Evolutionary conservation across 2,888 invertebrate genomes (phyloP).

Genomic region (Hedya salicella): DNA sequence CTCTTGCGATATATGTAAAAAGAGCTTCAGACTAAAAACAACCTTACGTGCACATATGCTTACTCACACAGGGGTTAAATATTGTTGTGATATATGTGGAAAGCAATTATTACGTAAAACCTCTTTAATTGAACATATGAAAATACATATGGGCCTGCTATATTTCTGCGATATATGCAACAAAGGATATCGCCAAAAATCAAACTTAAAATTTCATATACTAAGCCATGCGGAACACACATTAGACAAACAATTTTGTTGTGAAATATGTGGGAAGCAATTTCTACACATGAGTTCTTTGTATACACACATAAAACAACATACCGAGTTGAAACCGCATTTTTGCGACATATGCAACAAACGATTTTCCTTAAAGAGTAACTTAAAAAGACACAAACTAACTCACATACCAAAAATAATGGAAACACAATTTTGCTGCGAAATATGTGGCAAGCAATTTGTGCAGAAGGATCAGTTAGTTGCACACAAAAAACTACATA

Average conservation of each 20-base stretch:
- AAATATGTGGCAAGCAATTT: constrained; percentile 16
- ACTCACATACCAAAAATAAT: background rate
- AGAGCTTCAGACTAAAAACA: background rate
- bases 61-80: too few relatives aligned
- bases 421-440: background rate
- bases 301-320: constrained; percentile 6
- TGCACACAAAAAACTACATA: constrained; percentile 4
- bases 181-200: background rate
- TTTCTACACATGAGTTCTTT: constrained; percentile 24
- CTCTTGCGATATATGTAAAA: too few relatives aligned
- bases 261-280: constrained; percentile 25
- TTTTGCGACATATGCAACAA: constrained; percentile 21
- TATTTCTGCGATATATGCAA: background rate
- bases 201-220: background rate
- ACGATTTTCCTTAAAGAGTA: background rate
- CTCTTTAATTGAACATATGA: background rate
- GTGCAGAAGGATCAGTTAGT: background rate
- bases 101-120: background rate
- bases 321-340: constrained; percentile 15
- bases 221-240: background rate
- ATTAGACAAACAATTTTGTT: constrained; percentile 13
- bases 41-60: too few relatives aligned
- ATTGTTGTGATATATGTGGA: background rate
- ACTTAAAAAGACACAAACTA: background rate
- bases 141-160: background rate